These are phyloP conservation scores for Anguilla pacifica DNA, from an alignment of 2,797 vertebrate genomes.

Conservation along the genomic window DNA sequence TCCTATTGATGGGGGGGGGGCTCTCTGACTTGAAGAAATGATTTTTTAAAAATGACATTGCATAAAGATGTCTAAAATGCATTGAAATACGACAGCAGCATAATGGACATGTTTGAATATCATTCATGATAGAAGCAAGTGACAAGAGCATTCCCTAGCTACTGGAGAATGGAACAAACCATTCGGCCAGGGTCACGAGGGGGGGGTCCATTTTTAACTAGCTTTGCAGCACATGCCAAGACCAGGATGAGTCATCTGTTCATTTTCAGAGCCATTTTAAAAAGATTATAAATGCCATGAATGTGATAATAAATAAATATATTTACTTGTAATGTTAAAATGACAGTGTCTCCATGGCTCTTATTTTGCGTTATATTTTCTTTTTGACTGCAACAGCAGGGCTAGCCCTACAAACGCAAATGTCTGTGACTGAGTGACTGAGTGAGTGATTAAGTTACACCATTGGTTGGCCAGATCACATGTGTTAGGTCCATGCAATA, in stretches of 20 bases:
- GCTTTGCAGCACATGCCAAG: not conserved
- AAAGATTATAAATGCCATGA: not conserved
- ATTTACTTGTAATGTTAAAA: not conserved
- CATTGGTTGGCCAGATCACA: too few relatives aligned
- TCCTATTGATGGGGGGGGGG: too few relatives aligned
- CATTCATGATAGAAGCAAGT: not conserved
- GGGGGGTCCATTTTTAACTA: not conserved
- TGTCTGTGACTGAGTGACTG: too few relatives aligned
- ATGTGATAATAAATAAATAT: not conserved
- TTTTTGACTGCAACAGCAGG: too few relatives aligned
- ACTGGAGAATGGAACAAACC: not conserved
- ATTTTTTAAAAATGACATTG: too few relatives aligned
- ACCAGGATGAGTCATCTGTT: not conserved
- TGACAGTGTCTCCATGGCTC: not conserved
- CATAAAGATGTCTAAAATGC: too few relatives aligned
- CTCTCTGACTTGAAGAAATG: too few relatives aligned
- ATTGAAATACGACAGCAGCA: too few relatives aligned
- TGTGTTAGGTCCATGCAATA: too few relatives aligned
- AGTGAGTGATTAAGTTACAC: too few relatives aligned
- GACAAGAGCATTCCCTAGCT: not conserved
- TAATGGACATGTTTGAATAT: not conserved
- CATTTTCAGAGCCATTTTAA: not conserved
- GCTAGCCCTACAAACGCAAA: too few relatives aligned
- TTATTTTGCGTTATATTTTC: too few relatives aligned
- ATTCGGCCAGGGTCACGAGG: not conserved